These are phyloP conservation scores for Prorops nasuta DNA, from an alignment of 1,140 invertebrate genomes.

Conservation along the genomic window DNA sequence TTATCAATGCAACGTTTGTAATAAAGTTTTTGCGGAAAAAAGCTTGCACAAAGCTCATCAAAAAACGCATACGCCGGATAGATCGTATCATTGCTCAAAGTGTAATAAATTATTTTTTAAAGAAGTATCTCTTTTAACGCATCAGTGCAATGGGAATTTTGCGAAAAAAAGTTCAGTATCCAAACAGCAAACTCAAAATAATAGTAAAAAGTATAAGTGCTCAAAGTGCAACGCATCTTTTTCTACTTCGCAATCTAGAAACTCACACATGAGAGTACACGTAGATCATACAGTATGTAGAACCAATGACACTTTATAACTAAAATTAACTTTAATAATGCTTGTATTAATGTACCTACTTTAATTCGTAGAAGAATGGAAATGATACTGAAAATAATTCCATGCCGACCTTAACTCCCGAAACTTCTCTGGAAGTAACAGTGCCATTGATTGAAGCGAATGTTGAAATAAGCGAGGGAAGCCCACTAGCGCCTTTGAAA, in stretches of 20 bases:
- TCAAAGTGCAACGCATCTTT: constrained; percentile 37
- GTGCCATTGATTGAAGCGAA: constrained; percentile 31
- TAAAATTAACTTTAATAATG: neutral
- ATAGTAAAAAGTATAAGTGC: constrained; percentile 35
- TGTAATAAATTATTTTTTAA: constrained; percentile 49
- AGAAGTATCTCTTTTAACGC: constrained; percentile 39
- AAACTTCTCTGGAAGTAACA: constrained; percentile 24
- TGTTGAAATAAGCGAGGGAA: constrained; percentile 31
- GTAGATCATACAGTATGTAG: constrained; percentile 14
- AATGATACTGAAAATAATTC: constrained; percentile 20
- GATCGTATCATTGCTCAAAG: constrained; percentile 43
- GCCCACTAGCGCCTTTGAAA: constrained; percentile 33
- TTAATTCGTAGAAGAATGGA: constrained; percentile 16
- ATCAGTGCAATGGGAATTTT: constrained; percentile 31
- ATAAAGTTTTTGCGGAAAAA: constrained; percentile 35
- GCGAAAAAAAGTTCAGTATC: constrained; percentile 22
- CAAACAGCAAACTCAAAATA: constrained; percentile 13
- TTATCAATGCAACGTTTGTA: constrained; percentile 30
- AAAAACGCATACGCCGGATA: constrained; percentile 35
- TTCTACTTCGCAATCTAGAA: constrained; percentile 32
- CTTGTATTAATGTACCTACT: constrained; percentile 5
- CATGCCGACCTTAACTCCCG: constrained; percentile 33
- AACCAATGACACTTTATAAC: neutral
- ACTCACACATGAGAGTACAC: constrained; percentile 37
- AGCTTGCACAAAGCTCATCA: constrained; percentile 31